A percentile compares a stretch with the other conserved stretches of the same genome.
Conservation (phyloP, 2,888 invertebrate genomes). For the Gandaritis pyraliata region DNA sequence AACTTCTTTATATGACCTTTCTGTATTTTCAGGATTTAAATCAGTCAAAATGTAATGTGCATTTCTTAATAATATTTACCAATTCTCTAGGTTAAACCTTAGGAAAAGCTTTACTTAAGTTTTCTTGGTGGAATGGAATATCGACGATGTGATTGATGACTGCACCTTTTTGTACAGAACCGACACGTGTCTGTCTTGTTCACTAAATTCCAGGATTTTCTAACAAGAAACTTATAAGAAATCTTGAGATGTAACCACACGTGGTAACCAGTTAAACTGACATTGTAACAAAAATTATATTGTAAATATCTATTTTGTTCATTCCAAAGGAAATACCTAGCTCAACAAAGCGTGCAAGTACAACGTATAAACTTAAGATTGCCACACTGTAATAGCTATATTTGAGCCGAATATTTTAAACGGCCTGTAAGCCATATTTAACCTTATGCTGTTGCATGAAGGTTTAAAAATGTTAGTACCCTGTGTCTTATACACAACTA, state of each 20-base stretch:
- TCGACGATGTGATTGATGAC: background rate
- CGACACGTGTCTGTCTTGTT: constrained; percentile 3
- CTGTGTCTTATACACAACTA: constrained; percentile 33
- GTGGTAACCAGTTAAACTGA: constrained; percentile 11
- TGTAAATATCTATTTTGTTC: constrained; percentile 14
- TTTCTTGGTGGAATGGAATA: background rate
- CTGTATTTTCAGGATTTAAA: too few species aligned
- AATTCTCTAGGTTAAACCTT: too few species aligned
- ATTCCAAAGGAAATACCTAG: constrained; percentile 19
- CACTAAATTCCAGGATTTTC: background rate
- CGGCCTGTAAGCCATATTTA: constrained; percentile 31
- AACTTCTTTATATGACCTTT: too few species aligned
- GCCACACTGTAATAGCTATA: constrained; percentile 41
- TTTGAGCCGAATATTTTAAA: constrained; percentile 39
- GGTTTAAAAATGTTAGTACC: constrained; percentile 35
- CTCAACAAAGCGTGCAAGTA: constrained; percentile 39
- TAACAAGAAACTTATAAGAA: constrained; percentile 1
- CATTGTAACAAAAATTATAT: background rate
- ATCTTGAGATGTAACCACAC: constrained; percentile 7
- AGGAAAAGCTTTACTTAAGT: too few species aligned
- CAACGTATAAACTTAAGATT: constrained; percentile 42
- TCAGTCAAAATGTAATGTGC: too few species aligned
- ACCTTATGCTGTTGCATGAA: constrained; percentile 33
- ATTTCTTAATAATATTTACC: too few species aligned
- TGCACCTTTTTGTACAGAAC: background rate